These are phyloP conservation scores for Hydrolagus colliei DNA, from an alignment of 2,797 vertebrate species.

Conservation along the genomic window DNA sequence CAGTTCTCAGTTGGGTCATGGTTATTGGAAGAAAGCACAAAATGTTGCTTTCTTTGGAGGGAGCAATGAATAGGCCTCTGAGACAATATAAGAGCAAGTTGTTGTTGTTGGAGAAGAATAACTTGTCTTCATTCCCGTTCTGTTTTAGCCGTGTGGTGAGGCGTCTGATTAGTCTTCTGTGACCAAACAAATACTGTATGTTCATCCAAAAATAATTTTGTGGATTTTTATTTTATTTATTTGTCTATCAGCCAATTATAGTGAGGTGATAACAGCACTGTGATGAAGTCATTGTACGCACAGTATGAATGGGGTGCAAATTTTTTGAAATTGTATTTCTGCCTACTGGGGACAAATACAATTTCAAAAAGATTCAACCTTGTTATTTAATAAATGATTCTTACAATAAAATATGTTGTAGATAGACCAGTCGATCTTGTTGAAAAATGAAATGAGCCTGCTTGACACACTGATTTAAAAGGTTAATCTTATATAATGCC, in stretches of 20 bases:
- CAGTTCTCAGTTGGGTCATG: neutral
- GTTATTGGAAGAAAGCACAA: too few species aligned
- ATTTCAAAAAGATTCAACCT: neutral
- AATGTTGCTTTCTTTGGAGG: too few species aligned
- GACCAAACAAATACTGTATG: neutral
- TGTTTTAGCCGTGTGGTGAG: too few species aligned
- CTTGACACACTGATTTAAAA: neutral
- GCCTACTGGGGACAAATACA: neutral
- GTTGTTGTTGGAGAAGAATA: too few species aligned
- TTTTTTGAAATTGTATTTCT: neutral
- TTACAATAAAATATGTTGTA: neutral
- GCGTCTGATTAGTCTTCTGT: too few species aligned
- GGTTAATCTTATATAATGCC: neutral
- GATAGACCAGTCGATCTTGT: neutral
- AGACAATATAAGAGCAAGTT: neutral
- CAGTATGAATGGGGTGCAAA: neutral
- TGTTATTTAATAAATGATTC: neutral
- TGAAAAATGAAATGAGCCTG: neutral
- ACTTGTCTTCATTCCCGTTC: too few species aligned
- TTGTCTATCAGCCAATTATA: neutral
- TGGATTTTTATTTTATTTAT: too few species aligned
- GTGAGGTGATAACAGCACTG: neutral
- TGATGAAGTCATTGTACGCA: neutral
- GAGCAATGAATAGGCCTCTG: too few species aligned
- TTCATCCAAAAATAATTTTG: neutral